Conservation (phyloP, 2,888 invertebrate species). For the Drosophila prostipennis region DNA sequence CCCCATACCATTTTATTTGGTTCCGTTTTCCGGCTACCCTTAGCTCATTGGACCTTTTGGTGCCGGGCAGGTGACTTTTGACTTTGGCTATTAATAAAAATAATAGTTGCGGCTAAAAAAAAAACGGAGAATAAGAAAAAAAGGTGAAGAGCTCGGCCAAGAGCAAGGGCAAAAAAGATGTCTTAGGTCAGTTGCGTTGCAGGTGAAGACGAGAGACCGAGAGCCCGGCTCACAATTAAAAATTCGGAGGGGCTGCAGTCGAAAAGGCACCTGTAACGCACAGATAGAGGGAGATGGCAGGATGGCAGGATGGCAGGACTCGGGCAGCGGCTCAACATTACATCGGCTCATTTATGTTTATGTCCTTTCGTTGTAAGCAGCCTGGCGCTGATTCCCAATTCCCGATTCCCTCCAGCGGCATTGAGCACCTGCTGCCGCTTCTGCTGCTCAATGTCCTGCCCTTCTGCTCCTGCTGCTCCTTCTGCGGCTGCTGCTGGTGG, state of each 20-base stretch:
- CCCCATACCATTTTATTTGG: slow-evolving; percentile 1
- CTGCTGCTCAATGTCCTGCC: slow-evolving; percentile 6
- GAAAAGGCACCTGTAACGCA: slow-evolving; percentile 74
- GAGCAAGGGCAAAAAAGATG: slow-evolving; percentile 79
- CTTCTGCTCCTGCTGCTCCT: slow-evolving; percentile 7
- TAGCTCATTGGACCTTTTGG: slow-evolving; percentile 44
- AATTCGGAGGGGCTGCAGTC: slow-evolving; percentile 49
- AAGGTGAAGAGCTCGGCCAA: slow-evolving; percentile 53
- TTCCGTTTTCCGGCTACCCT: slow-evolving; percentile 77
- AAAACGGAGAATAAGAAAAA: slow-evolving; percentile 22
- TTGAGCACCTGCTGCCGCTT: slow-evolving; percentile 67
- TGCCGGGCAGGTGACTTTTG: slow-evolving; percentile 79
- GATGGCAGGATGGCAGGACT: slow-evolving; percentile 2
- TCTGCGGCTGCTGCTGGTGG: slow-evolving; percentile 26
- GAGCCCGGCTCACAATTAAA: slow-evolving; percentile 69
- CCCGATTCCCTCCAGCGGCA: slow-evolving; percentile 67
- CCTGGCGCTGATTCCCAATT: slow-evolving; percentile 73
- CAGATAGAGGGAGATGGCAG: slow-evolving; percentile 45
- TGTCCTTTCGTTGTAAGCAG: slow-evolving; percentile 76
- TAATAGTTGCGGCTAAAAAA: slow-evolving; percentile 80
- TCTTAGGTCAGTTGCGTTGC: slow-evolving; percentile 81
- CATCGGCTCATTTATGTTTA: slow-evolving; percentile 79
- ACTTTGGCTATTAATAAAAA: slow-evolving; percentile 82
- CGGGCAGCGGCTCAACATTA: slow-evolving; percentile 60
- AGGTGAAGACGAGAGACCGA: slow-evolving; percentile 59